A percentile compares a stretch with the other conserved stretches of the same genome.
phyloP scores from a whole-genome alignment of 2,113 vertebrate genomes.

The Pelusios castaneus region DNA sequence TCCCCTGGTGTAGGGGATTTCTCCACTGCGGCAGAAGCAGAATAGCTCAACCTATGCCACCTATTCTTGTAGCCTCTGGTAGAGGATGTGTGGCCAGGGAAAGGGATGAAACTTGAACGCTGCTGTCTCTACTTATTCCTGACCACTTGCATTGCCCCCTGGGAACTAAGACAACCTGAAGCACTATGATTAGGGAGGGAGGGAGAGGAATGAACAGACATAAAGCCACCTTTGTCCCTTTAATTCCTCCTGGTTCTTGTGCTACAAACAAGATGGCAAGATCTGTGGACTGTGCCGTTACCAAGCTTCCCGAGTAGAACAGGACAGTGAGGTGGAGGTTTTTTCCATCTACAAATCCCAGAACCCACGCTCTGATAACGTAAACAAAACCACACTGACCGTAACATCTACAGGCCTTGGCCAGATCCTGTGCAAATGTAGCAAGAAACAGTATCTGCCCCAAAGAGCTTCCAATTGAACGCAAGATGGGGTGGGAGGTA shows the following conservation, averaged over 20 bases:
- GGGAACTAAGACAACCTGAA: background rate
- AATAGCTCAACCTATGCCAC: background rate
- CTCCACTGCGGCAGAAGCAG: background rate
- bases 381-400: background rate
- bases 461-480: background rate
- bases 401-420: background rate
- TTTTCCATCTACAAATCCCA: background rate
- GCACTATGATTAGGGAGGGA: background rate
- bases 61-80: background rate
- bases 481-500: background rate
- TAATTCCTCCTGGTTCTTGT: background rate
- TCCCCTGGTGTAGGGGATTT: background rate
- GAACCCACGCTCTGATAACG: background rate
- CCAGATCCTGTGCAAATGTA: background rate
- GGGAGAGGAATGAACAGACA: background rate
- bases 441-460: background rate
- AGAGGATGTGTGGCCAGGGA: background rate
- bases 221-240: background rate
- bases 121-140: background rate
- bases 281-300: background rate
- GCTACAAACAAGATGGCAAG: background rate
- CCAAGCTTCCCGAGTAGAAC: background rate
- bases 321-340: background rate
- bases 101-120: background rate
- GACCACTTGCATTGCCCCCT: background rate